Percentiles rank a stretch among this genome's conserved stretches.
Conservation (phyloP, 2,113 vertebrate species). For the Pseudopodoces humilis region DNA sequence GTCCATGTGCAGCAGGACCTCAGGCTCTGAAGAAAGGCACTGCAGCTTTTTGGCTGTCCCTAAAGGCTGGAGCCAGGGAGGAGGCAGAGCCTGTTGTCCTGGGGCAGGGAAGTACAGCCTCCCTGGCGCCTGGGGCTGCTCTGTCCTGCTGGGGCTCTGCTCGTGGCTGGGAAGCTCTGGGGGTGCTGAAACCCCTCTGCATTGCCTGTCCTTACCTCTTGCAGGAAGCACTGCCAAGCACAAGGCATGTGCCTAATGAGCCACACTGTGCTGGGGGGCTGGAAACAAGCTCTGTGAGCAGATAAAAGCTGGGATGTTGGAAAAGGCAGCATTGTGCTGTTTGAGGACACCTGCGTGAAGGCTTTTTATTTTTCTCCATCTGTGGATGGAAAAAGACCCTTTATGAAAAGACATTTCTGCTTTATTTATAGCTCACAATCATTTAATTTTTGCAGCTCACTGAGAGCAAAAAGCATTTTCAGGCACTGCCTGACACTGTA, state of each 20-base stretch:
- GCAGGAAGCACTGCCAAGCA: neutral
- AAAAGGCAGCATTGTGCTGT: neutral
- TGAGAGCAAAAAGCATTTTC: neutral
- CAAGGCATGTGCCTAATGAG: neutral
- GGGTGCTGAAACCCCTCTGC: neutral
- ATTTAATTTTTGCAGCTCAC: neutral
- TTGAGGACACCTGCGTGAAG: neutral
- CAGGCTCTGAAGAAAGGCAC: neutral
- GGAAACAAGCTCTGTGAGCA: neutral
- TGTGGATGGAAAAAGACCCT: neutral
- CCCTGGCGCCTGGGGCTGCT: neutral
- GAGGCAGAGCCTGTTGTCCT: neutral
- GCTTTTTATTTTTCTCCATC: neutral
- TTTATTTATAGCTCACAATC: neutral
- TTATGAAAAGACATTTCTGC: neutral
- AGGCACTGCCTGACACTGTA: neutral
- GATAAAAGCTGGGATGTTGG: neutral
- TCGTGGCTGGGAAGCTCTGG: fast-evolving
- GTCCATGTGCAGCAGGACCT: neutral
- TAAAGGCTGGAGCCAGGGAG: neutral
- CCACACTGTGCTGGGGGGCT: fast-evolving
- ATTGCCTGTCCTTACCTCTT: fast-evolving
- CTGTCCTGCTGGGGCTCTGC: neutral
- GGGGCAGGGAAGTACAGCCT: neutral
- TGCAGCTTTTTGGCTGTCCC: neutral